A percentile compares a stretch with the other conserved stretches of the same genome.
Evolutionary conservation across 2,113 vertebrate species (phyloP).

Genomic region (Dipodomys ordii): DNA sequence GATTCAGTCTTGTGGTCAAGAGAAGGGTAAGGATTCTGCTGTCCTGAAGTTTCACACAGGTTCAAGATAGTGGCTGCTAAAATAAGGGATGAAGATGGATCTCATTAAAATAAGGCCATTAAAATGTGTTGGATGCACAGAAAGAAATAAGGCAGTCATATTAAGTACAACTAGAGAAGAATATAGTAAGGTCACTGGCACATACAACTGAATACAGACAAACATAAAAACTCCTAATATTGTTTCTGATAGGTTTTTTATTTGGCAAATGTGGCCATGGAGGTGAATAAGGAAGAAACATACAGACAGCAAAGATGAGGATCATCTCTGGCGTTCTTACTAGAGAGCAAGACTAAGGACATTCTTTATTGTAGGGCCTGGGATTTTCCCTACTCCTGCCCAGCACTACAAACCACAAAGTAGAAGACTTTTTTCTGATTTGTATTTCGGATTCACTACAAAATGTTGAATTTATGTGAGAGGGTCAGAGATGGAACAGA

Average conservation of each 20-base stretch:
- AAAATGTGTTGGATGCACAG: background rate
- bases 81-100: background rate
- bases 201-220: constrained; percentile 5
- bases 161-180: background rate
- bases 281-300: constrained; percentile 11
- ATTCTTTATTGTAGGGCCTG: background rate
- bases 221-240: background rate
- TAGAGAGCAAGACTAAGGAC: background rate
- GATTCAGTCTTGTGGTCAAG: background rate
- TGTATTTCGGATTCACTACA: background rate
- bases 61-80: background rate
- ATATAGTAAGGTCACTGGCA: background rate
- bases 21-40: background rate
- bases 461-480: background rate
- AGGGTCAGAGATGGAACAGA: background rate
- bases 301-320: background rate
- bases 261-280: background rate
- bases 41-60: background rate
- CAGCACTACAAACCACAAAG: background rate
- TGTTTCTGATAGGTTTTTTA: background rate
- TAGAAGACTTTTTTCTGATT: background rate
- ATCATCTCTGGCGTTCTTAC: background rate
- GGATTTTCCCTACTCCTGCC: background rate
- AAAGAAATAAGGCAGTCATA: background rate
- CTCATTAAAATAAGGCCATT: background rate